Conservation (phyloP, 2,113 vertebrate species). For the Syrrhaptes paradoxus region DNA sequence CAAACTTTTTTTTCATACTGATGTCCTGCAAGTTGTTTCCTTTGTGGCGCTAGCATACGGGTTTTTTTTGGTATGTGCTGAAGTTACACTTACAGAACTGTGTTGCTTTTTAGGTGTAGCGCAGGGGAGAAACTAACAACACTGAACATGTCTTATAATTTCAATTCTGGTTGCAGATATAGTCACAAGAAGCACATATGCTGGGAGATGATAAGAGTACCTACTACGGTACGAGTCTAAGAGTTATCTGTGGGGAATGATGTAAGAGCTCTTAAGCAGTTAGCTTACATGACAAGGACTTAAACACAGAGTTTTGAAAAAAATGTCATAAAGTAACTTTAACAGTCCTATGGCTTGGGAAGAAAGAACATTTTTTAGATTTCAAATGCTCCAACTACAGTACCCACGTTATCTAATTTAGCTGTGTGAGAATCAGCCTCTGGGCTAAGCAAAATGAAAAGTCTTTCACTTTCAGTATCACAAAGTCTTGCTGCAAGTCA, state of each 20-base stretch:
- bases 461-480: neutral
- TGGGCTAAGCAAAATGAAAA: neutral
- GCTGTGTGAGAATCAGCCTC: neutral
- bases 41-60: neutral
- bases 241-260: constrained; percentile 22
- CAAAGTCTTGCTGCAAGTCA: neutral
- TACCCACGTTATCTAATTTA: neutral
- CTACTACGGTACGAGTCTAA: neutral
- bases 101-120: neutral
- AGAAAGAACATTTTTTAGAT: neutral
- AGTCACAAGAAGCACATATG: neutral
- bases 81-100: neutral
- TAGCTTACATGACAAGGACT: neutral
- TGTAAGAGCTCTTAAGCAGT: neutral
- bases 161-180: neutral
- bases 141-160: neutral
- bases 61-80: neutral
- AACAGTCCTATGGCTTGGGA: neutral
- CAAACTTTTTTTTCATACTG: neutral
- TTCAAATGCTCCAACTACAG: neutral
- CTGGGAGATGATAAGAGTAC: constrained; percentile 26
- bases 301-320: neutral
- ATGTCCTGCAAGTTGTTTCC: neutral
- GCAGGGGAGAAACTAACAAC: neutral
- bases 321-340: neutral